These are phyloP conservation scores for Anisognathus igniventris DNA, from an alignment of 2,797 vertebrate genomes.

Conservation along the genomic window DNA sequence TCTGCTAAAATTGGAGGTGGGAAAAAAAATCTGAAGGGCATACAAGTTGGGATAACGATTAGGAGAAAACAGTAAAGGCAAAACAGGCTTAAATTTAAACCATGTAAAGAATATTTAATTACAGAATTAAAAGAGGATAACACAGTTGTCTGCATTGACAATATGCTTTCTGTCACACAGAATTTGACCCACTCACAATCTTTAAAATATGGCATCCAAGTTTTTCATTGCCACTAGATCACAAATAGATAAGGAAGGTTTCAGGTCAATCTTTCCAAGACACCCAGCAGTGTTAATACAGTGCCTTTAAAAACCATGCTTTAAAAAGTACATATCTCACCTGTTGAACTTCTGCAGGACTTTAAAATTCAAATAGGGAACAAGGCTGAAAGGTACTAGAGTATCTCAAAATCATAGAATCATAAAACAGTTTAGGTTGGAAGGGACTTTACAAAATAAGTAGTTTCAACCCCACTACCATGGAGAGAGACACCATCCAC, in stretches of 20 bases:
- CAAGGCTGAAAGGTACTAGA: background rate
- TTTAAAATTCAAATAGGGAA: background rate
- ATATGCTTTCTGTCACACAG: rapidly evolving
- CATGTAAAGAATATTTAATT: background rate
- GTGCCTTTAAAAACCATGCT: background rate
- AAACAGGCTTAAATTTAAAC: background rate
- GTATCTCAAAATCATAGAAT: background rate
- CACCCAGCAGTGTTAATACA: rapidly evolving
- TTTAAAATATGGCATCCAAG: background rate
- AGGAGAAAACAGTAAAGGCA: background rate
- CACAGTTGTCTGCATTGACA: background rate
- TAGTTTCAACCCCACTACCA: background rate
- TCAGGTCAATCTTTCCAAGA: background rate
- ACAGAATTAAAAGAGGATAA: background rate
- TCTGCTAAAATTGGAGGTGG: background rate
- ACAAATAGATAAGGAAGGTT: background rate
- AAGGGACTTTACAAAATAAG: background rate
- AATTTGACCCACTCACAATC: background rate
- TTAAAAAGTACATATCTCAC: background rate
- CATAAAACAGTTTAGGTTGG: background rate
- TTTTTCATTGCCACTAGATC: background rate
- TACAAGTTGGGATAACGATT: background rate
- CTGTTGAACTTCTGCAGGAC: background rate
- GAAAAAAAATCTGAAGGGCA: background rate
- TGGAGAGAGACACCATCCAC: background rate